A percentile compares a stretch with the other conserved stretches of the same genome.
These are phyloP conservation scores for Palythoa heliodiscus DNA, from an alignment of 92 coral and sea anemone genomes.

Conservation along the genomic window DNA sequence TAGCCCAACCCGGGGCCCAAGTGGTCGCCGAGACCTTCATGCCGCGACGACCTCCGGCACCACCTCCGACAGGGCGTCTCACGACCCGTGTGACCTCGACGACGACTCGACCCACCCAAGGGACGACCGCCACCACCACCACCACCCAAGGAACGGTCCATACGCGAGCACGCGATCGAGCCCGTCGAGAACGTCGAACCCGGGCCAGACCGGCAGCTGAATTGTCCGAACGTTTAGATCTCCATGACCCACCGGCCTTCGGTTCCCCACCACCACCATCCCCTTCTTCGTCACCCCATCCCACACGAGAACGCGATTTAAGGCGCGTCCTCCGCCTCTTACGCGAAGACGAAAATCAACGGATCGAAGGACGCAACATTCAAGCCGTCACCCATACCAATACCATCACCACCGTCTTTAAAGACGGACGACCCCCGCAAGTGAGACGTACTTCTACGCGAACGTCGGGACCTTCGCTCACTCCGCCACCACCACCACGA, in stretches of 20 bases:
- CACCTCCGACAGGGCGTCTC: slow-evolving; percentile 18
- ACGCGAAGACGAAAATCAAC: slow-evolving; percentile 11
- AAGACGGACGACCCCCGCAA: slow-evolving; percentile 6
- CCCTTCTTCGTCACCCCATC: neutral
- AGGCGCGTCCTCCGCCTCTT: neutral
- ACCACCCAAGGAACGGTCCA: slow-evolving; percentile 20
- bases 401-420: slow-evolving; percentile 25
- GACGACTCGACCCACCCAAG: slow-evolving; percentile 16
- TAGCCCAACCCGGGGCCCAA: slow-evolving; percentile 15
- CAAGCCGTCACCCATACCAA: slow-evolving; percentile 25
- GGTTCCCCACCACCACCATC: neutral
- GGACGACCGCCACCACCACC: neutral
- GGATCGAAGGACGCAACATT: neutral
- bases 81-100: slow-evolving; percentile 3
- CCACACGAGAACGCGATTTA: neutral
- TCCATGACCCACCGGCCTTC: neutral
- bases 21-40: slow-evolving; percentile 16
- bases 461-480: neutral
- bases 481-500: neutral
- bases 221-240: neutral
- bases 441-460: slow-evolving; percentile 9
- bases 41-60: slow-evolving; percentile 20
- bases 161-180: slow-evolving; percentile 16
- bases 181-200: slow-evolving; percentile 20
- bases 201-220: neutral